Conservation (phyloP, 2,113 vertebrate genomes). For the Bos indicus region DNA sequence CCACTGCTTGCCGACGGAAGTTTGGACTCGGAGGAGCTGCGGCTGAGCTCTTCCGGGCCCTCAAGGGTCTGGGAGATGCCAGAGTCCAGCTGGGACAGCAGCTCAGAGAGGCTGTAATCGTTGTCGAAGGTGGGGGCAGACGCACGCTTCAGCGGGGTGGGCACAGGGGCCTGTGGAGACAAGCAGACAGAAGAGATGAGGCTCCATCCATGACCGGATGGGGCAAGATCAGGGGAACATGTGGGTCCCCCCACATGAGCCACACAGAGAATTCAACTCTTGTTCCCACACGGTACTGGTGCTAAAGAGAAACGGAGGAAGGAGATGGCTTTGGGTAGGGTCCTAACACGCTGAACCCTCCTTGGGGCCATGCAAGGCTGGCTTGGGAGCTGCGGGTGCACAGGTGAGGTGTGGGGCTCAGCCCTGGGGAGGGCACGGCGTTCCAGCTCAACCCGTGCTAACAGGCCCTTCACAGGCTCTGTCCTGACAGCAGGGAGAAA, state of each 20-base stretch:
- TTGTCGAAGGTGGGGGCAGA: slow-evolving; percentile 88
- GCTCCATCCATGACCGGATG: accelerated
- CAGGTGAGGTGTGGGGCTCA: accelerated
- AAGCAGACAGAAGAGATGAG: not conserved
- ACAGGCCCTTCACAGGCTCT: accelerated
- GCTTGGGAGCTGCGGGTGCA: not conserved
- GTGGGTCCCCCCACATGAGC: accelerated
- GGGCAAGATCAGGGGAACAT: accelerated
- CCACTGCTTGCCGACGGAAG: slow-evolving; percentile 81
- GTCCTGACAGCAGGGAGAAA: accelerated
- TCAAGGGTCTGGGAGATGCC: slow-evolving; percentile 92
- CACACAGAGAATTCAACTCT: accelerated
- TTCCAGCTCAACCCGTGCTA: accelerated
- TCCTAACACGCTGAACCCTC: too few relatives aligned
- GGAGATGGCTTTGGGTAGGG: too few relatives aligned
- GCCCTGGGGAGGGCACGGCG: accelerated
- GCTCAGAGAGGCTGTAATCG: slow-evolving; percentile 93
- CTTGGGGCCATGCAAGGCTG: accelerated
- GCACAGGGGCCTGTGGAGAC: slow-evolving; percentile 64
- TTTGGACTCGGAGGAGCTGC: slow-evolving; percentile 85
- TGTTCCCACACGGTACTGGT: accelerated
- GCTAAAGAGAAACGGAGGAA: not conserved
- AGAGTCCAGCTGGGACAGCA: slow-evolving; percentile 94
- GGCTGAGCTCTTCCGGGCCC: slow-evolving; percentile 88
- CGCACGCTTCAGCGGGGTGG: slow-evolving; percentile 72